phyloP scores from a whole-genome alignment of 2,888 invertebrate genomes.

The Cheilosia pagana region DNA sequence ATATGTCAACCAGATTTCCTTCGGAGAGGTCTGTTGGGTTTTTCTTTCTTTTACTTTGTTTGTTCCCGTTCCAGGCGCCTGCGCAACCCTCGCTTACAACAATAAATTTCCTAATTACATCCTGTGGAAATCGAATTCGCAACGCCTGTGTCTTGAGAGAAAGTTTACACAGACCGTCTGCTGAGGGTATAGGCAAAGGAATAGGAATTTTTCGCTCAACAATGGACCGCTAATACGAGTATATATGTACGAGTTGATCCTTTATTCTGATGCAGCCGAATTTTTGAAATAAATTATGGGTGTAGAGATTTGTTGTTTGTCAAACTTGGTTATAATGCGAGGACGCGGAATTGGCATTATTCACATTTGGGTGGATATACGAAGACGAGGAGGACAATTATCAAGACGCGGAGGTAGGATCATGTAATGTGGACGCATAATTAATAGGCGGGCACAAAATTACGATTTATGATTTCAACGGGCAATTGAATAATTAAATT shows the following conservation, averaged over 20 bases:
- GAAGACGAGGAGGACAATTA: neutral
- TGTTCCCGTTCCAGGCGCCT: conserved; percentile 46
- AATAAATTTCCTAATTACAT: conserved; percentile 72
- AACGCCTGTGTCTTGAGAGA: conserved; percentile 50
- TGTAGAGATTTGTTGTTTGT: conserved; percentile 52
- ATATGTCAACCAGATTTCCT: conserved; percentile 68
- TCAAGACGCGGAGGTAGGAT: neutral
- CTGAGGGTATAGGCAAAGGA: conserved; percentile 28
- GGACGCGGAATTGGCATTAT: conserved; percentile 36
- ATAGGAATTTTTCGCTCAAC: conserved; percentile 25
- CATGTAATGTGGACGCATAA: conserved; percentile 53
- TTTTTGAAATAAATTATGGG: conserved; percentile 61
- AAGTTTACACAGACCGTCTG: conserved; percentile 20
- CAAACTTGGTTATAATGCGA: conserved; percentile 20
- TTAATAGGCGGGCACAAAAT: conserved; percentile 67
- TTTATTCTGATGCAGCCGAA: conserved; percentile 28
- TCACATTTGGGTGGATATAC: conserved; percentile 44
- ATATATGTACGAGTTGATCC: conserved; percentile 33
- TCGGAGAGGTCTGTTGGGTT: conserved; percentile 27
- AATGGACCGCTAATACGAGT: conserved; percentile 55
- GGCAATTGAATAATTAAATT: conserved; percentile 60
- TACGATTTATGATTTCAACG: conserved; percentile 63
- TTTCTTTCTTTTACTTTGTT: conserved; percentile 18
- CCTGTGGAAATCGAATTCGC: conserved; percentile 70
- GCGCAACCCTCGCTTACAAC: conserved; percentile 54